A percentile compares a stretch with the other conserved stretches of the same genome.
These are phyloP conservation scores for Enteromius paludinosus DNA, from an alignment of 2,797 vertebrate species.

Conservation along the genomic window DNA sequence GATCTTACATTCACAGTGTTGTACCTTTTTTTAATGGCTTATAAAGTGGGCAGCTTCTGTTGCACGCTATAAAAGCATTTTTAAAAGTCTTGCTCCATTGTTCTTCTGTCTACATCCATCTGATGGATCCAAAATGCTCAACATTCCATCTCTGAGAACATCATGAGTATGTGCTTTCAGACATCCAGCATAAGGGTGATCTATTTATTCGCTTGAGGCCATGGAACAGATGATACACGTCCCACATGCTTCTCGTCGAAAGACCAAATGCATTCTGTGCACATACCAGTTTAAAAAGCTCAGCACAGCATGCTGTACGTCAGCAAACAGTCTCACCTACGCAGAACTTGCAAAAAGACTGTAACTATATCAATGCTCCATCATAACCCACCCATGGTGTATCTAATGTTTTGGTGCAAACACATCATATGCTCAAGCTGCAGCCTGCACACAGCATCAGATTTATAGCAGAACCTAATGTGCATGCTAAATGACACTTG, in stretches of 20 bases:
- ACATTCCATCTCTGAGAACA: slow-evolving; percentile 27
- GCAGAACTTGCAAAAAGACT: slow-evolving; percentile 35
- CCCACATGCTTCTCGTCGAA: slow-evolving; percentile 12
- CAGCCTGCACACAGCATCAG: slow-evolving; percentile 26
- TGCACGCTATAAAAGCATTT: background rate
- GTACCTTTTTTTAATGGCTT: background rate
- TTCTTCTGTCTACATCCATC: background rate
- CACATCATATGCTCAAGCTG: slow-evolving; percentile 32
- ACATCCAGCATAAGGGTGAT: slow-evolving; percentile 4
- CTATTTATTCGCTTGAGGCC: slow-evolving; percentile 23
- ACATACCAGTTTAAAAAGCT: slow-evolving; percentile 49
- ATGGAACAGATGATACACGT: slow-evolving; percentile 29
- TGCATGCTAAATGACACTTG: slow-evolving; percentile 25
- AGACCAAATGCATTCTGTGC: slow-evolving; percentile 24
- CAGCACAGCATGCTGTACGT: slow-evolving; percentile 27
- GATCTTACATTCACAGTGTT: background rate
- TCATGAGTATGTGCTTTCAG: slow-evolving; percentile 10
- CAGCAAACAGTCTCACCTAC: slow-evolving; percentile 43
- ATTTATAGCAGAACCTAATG: slow-evolving; percentile 38
- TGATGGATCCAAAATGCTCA: slow-evolving; percentile 4
- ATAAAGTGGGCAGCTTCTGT: background rate
- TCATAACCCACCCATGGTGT: slow-evolving; percentile 52
- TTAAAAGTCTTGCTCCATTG: background rate
- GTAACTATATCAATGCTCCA: slow-evolving; percentile 53
- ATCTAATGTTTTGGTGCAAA: slow-evolving; percentile 33